Percentiles rank a stretch among this genome's conserved stretches.
Evolutionary conservation across 2,797 vertebrate species (phyloP).

Genomic region (Falco peregrinus): DNA sequence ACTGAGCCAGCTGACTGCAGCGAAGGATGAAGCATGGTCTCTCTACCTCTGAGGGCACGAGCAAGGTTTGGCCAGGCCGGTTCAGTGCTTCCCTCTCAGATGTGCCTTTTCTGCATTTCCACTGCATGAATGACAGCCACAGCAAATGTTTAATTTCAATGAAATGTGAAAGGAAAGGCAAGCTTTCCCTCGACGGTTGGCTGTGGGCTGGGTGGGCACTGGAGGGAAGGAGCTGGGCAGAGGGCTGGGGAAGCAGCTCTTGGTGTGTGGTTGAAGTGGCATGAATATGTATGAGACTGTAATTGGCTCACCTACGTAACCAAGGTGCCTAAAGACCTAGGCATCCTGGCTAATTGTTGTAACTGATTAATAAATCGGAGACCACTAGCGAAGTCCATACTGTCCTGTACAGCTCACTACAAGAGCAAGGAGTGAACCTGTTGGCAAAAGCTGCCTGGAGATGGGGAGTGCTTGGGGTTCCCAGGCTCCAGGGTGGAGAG

Average conservation of each 20-base stretch:
- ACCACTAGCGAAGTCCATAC: not conserved
- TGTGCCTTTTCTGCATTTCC: not conserved
- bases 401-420: slow-evolving; percentile 8
- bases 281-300: slow-evolving; percentile 46
- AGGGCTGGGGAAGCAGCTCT: not conserved
- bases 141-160: not conserved
- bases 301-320: slow-evolving; percentile 22
- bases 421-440: not conserved
- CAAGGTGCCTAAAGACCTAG: not conserved
- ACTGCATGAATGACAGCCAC: not conserved
- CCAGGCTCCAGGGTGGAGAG: not conserved
- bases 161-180: not conserved
- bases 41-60: rapidly evolving
- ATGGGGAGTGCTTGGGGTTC: not conserved
- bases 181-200: not conserved
- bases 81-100: not conserved
- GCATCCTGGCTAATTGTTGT: slow-evolving; percentile 62
- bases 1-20: not conserved
- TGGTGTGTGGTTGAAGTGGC: not conserved
- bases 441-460: not conserved
- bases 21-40: not conserved
- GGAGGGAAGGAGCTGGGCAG: not conserved
- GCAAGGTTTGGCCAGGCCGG: not conserved
- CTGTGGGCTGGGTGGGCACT: not conserved
- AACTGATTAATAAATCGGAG: slow-evolving; percentile 69